Percentiles rank a stretch among this genome's conserved stretches.
Evolutionary conservation across 2,797 vertebrate species (phyloP).

Genomic region (Gymnoscopelus braueri): DNA sequence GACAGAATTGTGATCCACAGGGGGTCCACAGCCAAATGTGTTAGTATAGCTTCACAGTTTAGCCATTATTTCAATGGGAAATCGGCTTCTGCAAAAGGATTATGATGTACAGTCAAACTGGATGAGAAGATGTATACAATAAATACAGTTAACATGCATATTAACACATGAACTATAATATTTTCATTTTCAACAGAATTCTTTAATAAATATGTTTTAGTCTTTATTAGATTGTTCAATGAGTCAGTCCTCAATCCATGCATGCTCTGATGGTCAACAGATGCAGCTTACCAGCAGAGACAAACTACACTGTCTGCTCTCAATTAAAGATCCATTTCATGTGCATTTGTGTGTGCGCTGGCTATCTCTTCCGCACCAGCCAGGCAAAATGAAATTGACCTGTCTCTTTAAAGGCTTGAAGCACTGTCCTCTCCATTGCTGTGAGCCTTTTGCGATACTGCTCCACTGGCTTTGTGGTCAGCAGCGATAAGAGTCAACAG

Average conservation of each 20-base stretch:
- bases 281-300: conserved; percentile 9
- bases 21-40: too few relatives aligned
- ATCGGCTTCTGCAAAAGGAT: too few relatives aligned
- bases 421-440: conserved; percentile 70
- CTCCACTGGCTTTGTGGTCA: conserved; percentile 74
- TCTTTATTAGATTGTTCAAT: not conserved
- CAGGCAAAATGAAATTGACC: conserved; percentile 60
- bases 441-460: conserved; percentile 72
- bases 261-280: conserved; percentile 22
- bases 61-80: too few relatives aligned
- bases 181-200: not conserved
- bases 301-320: conserved; percentile 45
- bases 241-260: not conserved
- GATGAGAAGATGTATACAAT: not conserved
- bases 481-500: conserved; percentile 80
- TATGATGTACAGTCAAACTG: too few relatives aligned
- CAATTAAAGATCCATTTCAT: conserved; percentile 54
- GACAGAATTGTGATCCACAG: too few relatives aligned
- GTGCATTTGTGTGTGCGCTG: not conserved
- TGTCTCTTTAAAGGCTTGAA: conserved; percentile 68
- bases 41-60: too few relatives aligned
- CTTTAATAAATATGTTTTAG: not conserved
- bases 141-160: not conserved
- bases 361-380: conserved; percentile 59
- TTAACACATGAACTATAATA: not conserved